Base-by-base conservation (phyloP, 2,888 invertebrate genomes). In the Lamproptera curius region DNA sequence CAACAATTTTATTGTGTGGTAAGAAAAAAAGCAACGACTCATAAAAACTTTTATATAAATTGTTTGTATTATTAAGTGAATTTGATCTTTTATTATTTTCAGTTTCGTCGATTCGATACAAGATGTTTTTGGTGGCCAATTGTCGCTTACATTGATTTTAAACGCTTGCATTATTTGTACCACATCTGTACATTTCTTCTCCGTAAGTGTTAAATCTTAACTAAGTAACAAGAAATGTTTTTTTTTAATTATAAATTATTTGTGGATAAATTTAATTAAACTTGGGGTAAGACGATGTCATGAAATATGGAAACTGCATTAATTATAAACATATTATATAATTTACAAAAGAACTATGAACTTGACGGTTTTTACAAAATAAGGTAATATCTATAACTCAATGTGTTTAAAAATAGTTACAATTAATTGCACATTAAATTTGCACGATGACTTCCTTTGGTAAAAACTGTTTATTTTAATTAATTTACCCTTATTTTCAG, bases 401-500 rank as follows among this genome's bases (percentile, higher is more conserved):
- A 28, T 28, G 8, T 8, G 5, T 4, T 10, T 10, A 10, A 28
- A 28, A 28, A n/a, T 28, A 28, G n/a, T 28, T n/a, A 8, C n/a
- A 23, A 6, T 23, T 6, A 23, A 23, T 8, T 28, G 28, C 9
- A 5, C 9, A 28, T 28, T 28, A 10, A 28, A 2, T 28, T 28
- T 10, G 8, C 23, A 6, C 8, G 4, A 23, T 23, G 8, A 23
- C 8, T 23, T 8, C 5, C 23, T 23, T 23, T 4, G 4, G 23
- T 9, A 37, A 2, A 2, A n/a, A 15, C 10, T 14, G 15, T 16
- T 10, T 3, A 20, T 13, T 38, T 20, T 2, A 20, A 20, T 20
- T 23, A 23, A 9, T 1, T 14, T n/a, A 35, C 13, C 6, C 20
- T 34, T 33, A 16, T 49, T 53, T 51, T 16, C 65, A 79, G 79